phyloP scores from a whole-genome alignment of 1,140 invertebrate genomes.

The Heliconius congener region DNA sequence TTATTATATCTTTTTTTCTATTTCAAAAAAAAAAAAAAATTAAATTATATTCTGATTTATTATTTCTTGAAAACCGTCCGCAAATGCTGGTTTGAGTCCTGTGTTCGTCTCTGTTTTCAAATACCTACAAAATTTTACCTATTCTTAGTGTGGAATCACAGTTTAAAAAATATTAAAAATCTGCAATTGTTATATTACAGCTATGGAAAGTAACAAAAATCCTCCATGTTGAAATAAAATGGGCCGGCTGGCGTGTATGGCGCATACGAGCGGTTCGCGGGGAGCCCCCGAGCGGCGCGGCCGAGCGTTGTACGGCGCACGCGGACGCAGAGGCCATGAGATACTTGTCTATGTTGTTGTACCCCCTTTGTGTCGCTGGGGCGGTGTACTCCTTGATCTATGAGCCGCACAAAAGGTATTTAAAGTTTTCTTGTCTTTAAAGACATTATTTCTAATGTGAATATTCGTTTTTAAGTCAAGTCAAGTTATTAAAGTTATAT shows the following conservation, averaged over 20 bases:
- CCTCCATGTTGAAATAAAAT: conserved; percentile 86
- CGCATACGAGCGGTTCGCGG: conserved; percentile 74
- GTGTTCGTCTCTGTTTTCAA: too few relatives aligned
- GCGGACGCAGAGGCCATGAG: conserved; percentile 95
- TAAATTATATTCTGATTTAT: too few relatives aligned
- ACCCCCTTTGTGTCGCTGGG: conserved; percentile 92
- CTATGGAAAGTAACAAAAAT: conserved; percentile 98
- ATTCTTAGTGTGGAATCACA: not conserved
- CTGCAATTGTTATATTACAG: conserved; percentile 73
- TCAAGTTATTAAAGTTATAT: too few relatives aligned
- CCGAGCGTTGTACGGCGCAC: conserved; percentile 90
- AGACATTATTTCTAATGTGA: too few relatives aligned
- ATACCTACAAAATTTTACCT: not conserved
- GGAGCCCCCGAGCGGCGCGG: conserved; percentile 71
- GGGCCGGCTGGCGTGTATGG: conserved; percentile 68
- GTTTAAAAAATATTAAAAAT: not conserved
- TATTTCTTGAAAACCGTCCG: too few relatives aligned
- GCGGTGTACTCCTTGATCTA: conserved; percentile 96
- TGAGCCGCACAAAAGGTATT: conserved; percentile 93
- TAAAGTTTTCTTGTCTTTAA: not conserved
- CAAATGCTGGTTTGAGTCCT: too few relatives aligned
- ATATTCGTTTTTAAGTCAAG: too few relatives aligned
- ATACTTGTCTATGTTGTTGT: conserved; percentile 95
- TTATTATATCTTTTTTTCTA: too few relatives aligned
- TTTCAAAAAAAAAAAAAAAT: too few relatives aligned